Evolutionary conservation across 1,140 invertebrate species (phyloP).

Genomic region (Choristoneura fumiferana): DNA sequence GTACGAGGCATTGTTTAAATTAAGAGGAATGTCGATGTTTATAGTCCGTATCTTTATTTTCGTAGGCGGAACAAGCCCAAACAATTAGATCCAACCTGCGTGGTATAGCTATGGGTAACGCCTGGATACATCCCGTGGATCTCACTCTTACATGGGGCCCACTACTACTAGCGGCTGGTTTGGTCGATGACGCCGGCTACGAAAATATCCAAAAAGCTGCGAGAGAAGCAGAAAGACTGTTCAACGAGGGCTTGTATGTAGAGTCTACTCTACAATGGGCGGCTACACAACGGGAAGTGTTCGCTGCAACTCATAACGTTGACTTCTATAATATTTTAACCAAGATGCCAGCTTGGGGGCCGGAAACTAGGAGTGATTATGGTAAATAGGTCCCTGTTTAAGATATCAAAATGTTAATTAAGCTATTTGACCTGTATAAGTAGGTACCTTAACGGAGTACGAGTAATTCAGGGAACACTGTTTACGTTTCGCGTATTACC

Average conservation of each 20-base stretch:
- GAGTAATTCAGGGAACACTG: too few relatives aligned
- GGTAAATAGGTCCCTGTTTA: not conserved
- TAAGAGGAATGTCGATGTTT: too few relatives aligned
- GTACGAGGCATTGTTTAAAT: too few relatives aligned
- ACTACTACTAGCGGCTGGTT: slow-evolving; percentile 82
- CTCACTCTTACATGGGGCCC: slow-evolving; percentile 89
- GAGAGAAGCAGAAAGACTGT: slow-evolving; percentile 70
- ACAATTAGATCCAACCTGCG: slow-evolving; percentile 85
- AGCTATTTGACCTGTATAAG: too few relatives aligned
- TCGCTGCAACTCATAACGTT: slow-evolving; percentile 80
- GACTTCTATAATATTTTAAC: slow-evolving; percentile 91
- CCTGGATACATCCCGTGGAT: slow-evolving; percentile 92
- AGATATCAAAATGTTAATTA: not conserved
- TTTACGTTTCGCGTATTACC: not conserved
- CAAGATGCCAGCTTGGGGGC: slow-evolving; percentile 44
- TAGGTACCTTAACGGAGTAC: too few relatives aligned
- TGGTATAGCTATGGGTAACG: slow-evolving; percentile 90
- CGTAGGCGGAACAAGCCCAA: slow-evolving; percentile 81
- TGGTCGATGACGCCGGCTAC: slow-evolving; percentile 81
- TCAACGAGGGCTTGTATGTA: slow-evolving; percentile 78
- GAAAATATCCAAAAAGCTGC: slow-evolving; percentile 77
- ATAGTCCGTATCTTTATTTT: not conserved
- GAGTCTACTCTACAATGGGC: slow-evolving; percentile 83
- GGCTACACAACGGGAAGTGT: slow-evolving; percentile 80
- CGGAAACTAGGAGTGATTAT: slow-evolving; percentile 27